Evolutionary conservation across 2,888 invertebrate species (phyloP).

Genomic region (Cantharis rufa): DNA sequence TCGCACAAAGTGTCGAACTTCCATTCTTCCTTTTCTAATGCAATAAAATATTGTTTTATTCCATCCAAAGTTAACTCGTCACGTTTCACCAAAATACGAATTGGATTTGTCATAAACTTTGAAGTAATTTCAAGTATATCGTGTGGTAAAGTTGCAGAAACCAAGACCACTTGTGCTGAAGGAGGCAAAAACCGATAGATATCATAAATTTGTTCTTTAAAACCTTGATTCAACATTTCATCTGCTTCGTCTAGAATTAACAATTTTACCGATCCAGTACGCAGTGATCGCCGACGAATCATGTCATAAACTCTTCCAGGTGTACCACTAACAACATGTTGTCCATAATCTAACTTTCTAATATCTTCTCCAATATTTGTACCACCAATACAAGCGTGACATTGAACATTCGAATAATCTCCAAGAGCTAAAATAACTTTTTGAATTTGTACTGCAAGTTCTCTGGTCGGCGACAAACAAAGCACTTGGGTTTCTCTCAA

Average conservation of each 20-base stretch:
- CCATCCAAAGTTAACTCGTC: conserved; percentile 99
- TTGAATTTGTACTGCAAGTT: conserved; percentile 97
- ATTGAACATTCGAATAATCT: conserved; percentile 99
- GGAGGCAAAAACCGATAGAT: conserved; percentile 98
- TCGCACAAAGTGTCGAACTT: conserved; percentile 99
- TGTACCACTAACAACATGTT: conserved; percentile 98
- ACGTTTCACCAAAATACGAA: conserved; percentile 98
- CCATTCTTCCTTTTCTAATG: conserved; percentile 99
- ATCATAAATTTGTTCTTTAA: conserved; percentile 99
- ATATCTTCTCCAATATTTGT: conserved; percentile 99
- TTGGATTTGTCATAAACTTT: conserved; percentile 99
- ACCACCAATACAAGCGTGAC: conserved; percentile 98
- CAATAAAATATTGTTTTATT: conserved; percentile 99
- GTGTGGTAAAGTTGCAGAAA: conserved; percentile 97
- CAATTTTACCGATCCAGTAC: conserved; percentile 95
- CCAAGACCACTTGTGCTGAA: conserved; percentile 93
- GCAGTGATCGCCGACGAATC: conserved; percentile 83
- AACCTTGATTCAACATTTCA: conserved; percentile 99
- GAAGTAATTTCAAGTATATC: conserved; percentile 99
- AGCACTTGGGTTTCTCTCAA: conserved; percentile 92
- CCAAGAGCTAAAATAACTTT: conserved; percentile 93
- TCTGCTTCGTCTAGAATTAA: conserved; percentile 98
- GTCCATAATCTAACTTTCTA: conserved; percentile 96
- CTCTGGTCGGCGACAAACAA: conserved; percentile 93
- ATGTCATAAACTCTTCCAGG: conserved; percentile 98